Evolutionary conservation across 2,888 invertebrate genomes (phyloP).

Genomic region (Philaethria dido): DNA sequence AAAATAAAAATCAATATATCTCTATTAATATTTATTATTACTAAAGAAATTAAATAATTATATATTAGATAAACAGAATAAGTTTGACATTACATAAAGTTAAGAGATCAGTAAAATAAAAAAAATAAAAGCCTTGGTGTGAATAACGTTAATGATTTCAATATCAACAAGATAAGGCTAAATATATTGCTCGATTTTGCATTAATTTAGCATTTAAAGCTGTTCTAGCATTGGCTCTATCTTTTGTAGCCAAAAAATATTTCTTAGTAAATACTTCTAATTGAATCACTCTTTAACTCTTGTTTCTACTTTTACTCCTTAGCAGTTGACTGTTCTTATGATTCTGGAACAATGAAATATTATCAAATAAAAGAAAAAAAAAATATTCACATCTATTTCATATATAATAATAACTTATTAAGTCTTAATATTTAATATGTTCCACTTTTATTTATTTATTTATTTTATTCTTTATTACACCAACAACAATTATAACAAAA

Average conservation of each 20-base stretch:
- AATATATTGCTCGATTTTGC: constrained; percentile 13
- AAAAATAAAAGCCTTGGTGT: background rate
- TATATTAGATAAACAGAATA: constrained; percentile 3
- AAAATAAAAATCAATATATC: constrained; percentile 20
- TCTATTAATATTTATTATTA: constrained; percentile 10
- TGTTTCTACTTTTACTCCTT: constrained; percentile 23
- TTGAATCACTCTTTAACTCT: background rate
- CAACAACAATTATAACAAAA: too few species aligned
- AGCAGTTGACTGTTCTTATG: constrained; percentile 73
- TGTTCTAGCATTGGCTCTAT: background rate
- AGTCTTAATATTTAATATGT: too few species aligned
- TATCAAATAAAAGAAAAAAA: background rate
- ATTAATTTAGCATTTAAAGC: background rate
- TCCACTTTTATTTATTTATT: too few species aligned
- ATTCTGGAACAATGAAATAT: constrained; percentile 58
- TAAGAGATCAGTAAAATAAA: constrained; percentile 19
- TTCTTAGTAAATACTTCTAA: background rate
- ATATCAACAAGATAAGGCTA: constrained; percentile 6
- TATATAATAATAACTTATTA: too few species aligned
- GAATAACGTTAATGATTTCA: constrained; percentile 1
- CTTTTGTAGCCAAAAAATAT: constrained; percentile 6
- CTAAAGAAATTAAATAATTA: constrained; percentile 19
- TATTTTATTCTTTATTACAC: too few species aligned
- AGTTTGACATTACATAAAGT: constrained; percentile 10
- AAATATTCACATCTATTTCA: background rate